These are phyloP conservation scores for Actenoides hombroni DNA, from an alignment of 2,113 vertebrate species.

Conservation along the genomic window DNA sequence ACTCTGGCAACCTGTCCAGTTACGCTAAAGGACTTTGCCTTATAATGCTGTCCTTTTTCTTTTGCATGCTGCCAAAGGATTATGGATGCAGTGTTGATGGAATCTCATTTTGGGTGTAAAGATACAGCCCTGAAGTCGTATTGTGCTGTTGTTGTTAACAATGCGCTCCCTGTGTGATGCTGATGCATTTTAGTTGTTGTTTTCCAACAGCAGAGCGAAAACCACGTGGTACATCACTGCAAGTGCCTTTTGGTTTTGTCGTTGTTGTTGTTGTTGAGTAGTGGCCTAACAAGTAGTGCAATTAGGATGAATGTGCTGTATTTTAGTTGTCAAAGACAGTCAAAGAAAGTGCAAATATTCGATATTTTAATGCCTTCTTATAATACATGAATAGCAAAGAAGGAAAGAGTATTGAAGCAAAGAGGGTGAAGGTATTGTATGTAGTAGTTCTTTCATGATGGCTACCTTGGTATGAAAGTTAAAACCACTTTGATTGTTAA, in stretches of 20 bases:
- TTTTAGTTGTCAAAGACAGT: not conserved
- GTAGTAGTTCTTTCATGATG: not conserved
- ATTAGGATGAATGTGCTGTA: not conserved
- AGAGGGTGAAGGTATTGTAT: not conserved
- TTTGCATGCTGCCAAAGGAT: slow-evolving; percentile 64
- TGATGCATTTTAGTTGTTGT: not conserved
- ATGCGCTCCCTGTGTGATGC: not conserved
- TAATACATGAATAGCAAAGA: not conserved
- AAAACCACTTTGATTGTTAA: not conserved
- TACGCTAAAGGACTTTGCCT: not conserved
- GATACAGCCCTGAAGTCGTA: not conserved
- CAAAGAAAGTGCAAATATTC: not conserved
- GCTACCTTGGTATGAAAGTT: not conserved
- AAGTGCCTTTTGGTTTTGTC: not conserved
- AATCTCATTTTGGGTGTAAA: not conserved
- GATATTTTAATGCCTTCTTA: not conserved
- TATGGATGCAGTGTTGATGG: slow-evolving; percentile 8
- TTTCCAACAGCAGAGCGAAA: not conserved
- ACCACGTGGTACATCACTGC: not conserved
- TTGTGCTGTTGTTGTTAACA: not conserved
- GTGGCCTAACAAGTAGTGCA: not conserved
- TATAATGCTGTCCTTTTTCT: slow-evolving; percentile 51
- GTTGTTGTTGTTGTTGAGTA: not conserved
- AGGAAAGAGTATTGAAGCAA: not conserved
- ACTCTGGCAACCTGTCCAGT: not conserved